Evolutionary conservation across 2,113 vertebrate genomes (phyloP), one percentile per base, ranked within the genome.

Genomic region (Saccopteryx bilineata): DNA sequence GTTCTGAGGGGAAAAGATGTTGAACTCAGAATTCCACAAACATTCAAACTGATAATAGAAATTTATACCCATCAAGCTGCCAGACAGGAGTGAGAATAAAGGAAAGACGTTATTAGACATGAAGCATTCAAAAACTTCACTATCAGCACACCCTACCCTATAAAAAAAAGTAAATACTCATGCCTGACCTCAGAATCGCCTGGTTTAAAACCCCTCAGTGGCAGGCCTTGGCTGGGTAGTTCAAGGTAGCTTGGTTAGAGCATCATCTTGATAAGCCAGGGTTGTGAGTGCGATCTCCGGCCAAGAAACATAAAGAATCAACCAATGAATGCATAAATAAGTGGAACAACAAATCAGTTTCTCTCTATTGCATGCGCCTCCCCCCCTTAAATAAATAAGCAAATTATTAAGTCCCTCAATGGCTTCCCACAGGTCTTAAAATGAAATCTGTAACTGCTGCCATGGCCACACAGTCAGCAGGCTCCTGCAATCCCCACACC

Each of bases 381-480:
- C 39, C 39, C 39, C 39, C 39, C 39, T 39, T 39, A 39, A 39
- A 39, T 39, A 39, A 39, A 39, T 39, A 39, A 39, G 39, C 39
- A 39, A 39, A 39, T 39, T 39, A 39, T 39, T 39, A 39, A 39
- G 39, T 39, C 7, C 31, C 18, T n/a, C 52, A 68, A 8, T 13
- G n/a, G 19, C 56, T 50, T 46, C 65, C 82, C 74, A 17, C 4
- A 7, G 58, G 21, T 54, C 31, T 76, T 15, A 87, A 50, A 48
- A 58, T 33, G 19, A 63, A 63, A 17, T 12, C 83, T 33, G 9
- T 18, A 14, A 14, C 5, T 31, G 52, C 2, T 4, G 39, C 13
- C 12, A 11, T 1, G 26, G 15, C 58, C 17, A 5, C 23, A 28
- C 6, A 0, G 58, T 6, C 15, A 0, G 54, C 24, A 63, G 39